These are phyloP conservation scores for Agriopis leucophaearia DNA, from an alignment of 2,888 invertebrate species.

Conservation along the genomic window DNA sequence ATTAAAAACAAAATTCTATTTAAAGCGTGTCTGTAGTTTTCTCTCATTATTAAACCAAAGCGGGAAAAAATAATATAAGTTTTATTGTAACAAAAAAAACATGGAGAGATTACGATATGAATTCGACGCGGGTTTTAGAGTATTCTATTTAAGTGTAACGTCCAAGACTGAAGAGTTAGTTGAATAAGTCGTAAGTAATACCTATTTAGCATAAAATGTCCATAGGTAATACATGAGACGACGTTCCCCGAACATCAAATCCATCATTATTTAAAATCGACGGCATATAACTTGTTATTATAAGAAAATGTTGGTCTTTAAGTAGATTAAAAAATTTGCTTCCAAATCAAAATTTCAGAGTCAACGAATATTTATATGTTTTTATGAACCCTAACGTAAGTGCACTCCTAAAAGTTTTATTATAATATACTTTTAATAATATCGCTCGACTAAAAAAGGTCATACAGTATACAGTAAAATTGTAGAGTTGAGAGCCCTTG, in stretches of 20 bases:
- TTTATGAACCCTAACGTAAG: slow-evolving; percentile 68
- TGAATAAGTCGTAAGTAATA: slow-evolving; percentile 83
- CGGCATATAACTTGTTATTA: slow-evolving; percentile 37
- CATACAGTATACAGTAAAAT: slow-evolving; percentile 43
- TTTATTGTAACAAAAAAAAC: slow-evolving; percentile 36
- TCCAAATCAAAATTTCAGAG: slow-evolving; percentile 75
- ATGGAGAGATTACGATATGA: slow-evolving; percentile 63
- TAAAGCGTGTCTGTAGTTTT: slow-evolving; percentile 49
- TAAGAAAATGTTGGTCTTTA: slow-evolving; percentile 52
- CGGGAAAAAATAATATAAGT: slow-evolving; percentile 54
- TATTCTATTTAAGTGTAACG: slow-evolving; percentile 85
- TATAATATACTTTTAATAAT: slow-evolving; percentile 27
- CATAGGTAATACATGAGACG: slow-evolving; percentile 78
- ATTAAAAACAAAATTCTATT: slow-evolving; percentile 53
- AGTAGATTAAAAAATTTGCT: slow-evolving; percentile 74
- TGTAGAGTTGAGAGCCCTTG: slow-evolving; percentile 48
- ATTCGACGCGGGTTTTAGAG: slow-evolving; percentile 84
- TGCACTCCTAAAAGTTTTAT: slow-evolving; percentile 57
- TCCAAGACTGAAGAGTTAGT: slow-evolving; percentile 86
- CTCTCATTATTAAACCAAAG: slow-evolving; percentile 26
- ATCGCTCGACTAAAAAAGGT: slow-evolving; percentile 34
- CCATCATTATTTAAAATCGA: slow-evolving; percentile 50
- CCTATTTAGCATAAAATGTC: slow-evolving; percentile 84
- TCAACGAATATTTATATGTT: slow-evolving; percentile 85
- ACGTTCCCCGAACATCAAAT: slow-evolving; percentile 54